phyloP scores from a whole-genome alignment of 2,888 invertebrate genomes.

The Ryuthela nishihirai region DNA sequence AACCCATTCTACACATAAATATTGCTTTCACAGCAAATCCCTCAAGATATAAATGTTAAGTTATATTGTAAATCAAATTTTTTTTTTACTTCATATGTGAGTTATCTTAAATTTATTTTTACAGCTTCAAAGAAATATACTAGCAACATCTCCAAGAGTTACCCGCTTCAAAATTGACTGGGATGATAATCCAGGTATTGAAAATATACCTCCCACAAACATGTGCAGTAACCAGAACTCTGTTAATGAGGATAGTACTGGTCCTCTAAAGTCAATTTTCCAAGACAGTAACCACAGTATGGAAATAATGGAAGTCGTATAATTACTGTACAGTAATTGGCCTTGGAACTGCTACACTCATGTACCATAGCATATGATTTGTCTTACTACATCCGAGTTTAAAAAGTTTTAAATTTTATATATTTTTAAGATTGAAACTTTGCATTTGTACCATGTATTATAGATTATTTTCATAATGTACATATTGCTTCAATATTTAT shows the following conservation, averaged over 20 bases:
- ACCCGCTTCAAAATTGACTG: slow-evolving; percentile 97
- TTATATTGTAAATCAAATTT: neutral
- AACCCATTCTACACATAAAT: no score
- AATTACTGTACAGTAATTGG: no score
- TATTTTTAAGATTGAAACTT: no score
- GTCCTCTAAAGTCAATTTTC: slow-evolving; percentile 31
- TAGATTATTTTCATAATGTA: no score
- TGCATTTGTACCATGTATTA: no score
- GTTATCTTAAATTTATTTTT: neutral
- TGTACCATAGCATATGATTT: no score
- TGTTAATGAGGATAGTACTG: slow-evolving; percentile 29
- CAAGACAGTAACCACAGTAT: slow-evolving; percentile 34
- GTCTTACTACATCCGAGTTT: no score
- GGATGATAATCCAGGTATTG: slow-evolving; percentile 56
- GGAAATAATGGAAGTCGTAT: slow-evolving; percentile 31
- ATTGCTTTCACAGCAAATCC: no score
- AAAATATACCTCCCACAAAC: slow-evolving; percentile 9
- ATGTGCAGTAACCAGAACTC: slow-evolving; percentile 11
- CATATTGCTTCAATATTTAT: no score
- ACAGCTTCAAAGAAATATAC: slow-evolving; percentile 67
- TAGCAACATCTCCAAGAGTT: slow-evolving; percentile 87
- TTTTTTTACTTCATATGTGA: neutral
- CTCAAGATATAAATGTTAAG: neutral
- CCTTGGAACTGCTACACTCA: no score
- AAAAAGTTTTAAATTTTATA: no score